A percentile compares a stretch with the other conserved stretches of the same genome.
These are phyloP conservation scores for Phacellophora camtschatica DNA, from an alignment of 30 jellyfish, hydroid and myxozoan genomes.

Conservation along the genomic window DNA sequence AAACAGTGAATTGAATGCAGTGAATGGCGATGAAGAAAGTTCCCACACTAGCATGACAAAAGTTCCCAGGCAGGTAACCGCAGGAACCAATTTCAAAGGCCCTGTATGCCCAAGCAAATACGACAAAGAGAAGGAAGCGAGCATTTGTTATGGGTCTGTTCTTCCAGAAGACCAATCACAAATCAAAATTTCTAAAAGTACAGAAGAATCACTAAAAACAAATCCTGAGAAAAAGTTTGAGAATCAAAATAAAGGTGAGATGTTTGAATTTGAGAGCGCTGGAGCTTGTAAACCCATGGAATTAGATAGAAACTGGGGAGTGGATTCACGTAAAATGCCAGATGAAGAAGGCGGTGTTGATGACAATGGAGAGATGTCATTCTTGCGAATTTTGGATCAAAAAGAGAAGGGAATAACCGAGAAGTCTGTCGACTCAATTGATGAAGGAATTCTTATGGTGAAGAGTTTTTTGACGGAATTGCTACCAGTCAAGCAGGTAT, in stretches of 20 bases:
- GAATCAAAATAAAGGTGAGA: background rate
- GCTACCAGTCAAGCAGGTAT: background rate
- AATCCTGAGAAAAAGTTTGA: slow-evolving; percentile 15
- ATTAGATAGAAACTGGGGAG: background rate
- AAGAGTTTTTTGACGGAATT: slow-evolving; percentile 51
- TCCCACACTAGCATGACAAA: slow-evolving; percentile 70
- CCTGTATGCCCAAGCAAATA: background rate
- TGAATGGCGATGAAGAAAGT: slow-evolving; percentile 2
- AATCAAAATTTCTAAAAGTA: background rate
- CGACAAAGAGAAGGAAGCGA: background rate
- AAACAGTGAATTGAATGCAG: slow-evolving; percentile 26
- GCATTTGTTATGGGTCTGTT: background rate
- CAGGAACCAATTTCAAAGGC: background rate
- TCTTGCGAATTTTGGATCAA: slow-evolving; percentile 16
- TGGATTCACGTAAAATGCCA: slow-evolving; percentile 23
- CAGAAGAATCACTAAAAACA: background rate
- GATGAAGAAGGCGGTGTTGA: background rate
- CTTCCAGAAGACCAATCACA: slow-evolving; percentile 38
- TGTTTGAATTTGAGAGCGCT: slow-evolving; percentile 5
- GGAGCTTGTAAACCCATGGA: background rate
- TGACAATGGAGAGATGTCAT: background rate
- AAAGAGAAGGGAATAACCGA: background rate
- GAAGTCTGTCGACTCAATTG: slow-evolving; percentile 45
- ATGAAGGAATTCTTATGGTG: slow-evolving; percentile 66
- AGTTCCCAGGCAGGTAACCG: background rate